Conservation (phyloP, 1,140 invertebrate species). For the Colletes gigas region DNA sequence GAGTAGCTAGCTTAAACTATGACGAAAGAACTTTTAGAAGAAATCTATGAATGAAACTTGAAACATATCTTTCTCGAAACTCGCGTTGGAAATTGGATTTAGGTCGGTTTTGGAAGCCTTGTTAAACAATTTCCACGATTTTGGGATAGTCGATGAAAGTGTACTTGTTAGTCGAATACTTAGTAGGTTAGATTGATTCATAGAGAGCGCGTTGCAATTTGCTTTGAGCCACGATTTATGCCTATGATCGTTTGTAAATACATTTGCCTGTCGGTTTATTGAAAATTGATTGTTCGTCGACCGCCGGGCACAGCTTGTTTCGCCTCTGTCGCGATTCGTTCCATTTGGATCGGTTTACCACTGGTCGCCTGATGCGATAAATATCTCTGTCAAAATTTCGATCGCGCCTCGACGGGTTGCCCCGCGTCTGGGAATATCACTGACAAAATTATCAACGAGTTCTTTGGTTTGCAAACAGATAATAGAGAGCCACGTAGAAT, state of each 20-base stretch:
- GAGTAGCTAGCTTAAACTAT: no score
- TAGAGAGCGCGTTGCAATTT: not conserved
- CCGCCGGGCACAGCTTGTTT: not conserved
- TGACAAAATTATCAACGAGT: no score
- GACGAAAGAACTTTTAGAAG: no score
- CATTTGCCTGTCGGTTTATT: constrained; percentile 43
- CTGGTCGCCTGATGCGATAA: constrained; percentile 8
- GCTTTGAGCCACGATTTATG: constrained; percentile 20
- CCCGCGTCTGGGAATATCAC: not conserved
- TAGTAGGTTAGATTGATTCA: not conserved
- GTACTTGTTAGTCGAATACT: no score
- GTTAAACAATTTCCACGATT: no score
- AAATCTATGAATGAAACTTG: no score
- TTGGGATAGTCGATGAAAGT: no score
- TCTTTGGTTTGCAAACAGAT: no score
- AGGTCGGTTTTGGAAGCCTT: no score
- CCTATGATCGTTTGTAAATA: constrained; percentile 35
- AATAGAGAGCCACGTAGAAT: no score
- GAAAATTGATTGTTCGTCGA: constrained; percentile 42
- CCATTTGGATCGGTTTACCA: constrained; percentile 27
- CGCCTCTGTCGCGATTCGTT: constrained; percentile 14
- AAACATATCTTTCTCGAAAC: no score
- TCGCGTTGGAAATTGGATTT: no score
- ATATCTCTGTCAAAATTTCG: constrained; percentile 13
- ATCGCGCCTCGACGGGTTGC: not conserved